Conservation (phyloP, 2,888 invertebrate species). For the Drosophila lacicola region DNA sequence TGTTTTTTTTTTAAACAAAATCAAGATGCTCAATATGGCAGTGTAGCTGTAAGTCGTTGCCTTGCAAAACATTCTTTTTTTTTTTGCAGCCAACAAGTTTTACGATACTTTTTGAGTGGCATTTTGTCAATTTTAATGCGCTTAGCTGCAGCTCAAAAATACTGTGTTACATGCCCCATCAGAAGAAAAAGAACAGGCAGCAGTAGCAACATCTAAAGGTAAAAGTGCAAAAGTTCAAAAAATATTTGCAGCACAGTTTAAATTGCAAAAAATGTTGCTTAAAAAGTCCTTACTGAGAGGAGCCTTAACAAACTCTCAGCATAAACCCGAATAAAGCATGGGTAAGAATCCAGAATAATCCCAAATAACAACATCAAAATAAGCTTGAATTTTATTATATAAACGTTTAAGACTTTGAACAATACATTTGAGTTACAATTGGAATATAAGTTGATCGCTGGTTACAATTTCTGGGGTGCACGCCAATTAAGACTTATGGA, state of each 20-base stretch:
- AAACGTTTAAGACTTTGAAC: slow-evolving; percentile 12
- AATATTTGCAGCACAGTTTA: slow-evolving; percentile 43
- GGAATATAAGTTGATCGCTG: slow-evolving; percentile 23
- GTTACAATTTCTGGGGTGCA: background rate
- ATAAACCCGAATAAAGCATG: background rate
- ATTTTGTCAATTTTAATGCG: slow-evolving; percentile 70
- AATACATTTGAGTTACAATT: slow-evolving; percentile 26
- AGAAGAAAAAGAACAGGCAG: background rate
- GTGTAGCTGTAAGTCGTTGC: slow-evolving; percentile 21
- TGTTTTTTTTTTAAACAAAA: too few relatives aligned
- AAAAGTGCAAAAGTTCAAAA: slow-evolving; percentile 55
- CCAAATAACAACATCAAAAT: slow-evolving; percentile 3
- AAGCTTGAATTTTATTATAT: slow-evolving; percentile 23
- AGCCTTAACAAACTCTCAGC: background rate
- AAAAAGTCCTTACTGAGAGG: too few relatives aligned
- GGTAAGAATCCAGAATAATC: slow-evolving; percentile 8
- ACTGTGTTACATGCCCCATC: slow-evolving; percentile 30
- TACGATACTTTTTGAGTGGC: slow-evolving; percentile 54
- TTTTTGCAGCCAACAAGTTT: slow-evolving; percentile 35
- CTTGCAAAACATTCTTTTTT: slow-evolving; percentile 2
- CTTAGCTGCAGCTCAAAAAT: slow-evolving; percentile 53
- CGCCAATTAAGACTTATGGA: slow-evolving; percentile 8
- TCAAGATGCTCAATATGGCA: background rate
- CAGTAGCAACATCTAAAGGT: slow-evolving; percentile 18
- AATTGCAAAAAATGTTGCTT: background rate